Percentiles rank a stretch among this genome's conserved stretches.
Evolutionary conservation across 1,140 invertebrate species (phyloP).

Genomic region (Augochlora pura): DNA sequence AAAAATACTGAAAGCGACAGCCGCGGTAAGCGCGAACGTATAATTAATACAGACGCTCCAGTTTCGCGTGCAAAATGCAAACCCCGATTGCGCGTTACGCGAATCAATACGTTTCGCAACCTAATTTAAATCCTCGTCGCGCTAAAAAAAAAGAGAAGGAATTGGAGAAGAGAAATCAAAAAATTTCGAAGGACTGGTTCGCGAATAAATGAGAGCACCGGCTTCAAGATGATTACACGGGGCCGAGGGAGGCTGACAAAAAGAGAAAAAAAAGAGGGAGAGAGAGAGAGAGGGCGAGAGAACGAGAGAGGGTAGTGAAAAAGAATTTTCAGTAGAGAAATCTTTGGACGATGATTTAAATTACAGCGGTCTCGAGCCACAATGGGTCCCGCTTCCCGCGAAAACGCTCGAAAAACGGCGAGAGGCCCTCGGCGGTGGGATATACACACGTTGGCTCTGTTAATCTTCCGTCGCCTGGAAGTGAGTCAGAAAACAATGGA

Average conservation of each 20-base stretch:
- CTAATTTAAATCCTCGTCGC: no score
- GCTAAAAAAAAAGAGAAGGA: no score
- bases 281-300: not conserved
- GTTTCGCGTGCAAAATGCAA: not conserved
- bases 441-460: conserved; percentile 49
- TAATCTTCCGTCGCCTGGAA: conserved; percentile 58
- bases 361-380: conserved; percentile 38
- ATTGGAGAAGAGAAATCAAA: not conserved
- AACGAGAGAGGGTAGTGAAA: not conserved
- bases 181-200: conserved; percentile 1
- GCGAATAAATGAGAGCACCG: conserved; percentile 1
- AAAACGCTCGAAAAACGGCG: conserved; percentile 48
- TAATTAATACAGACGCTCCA: conserved; percentile 33
- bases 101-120: conserved; percentile 21
- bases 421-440: conserved; percentile 43
- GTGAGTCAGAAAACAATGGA: conserved; percentile 55
- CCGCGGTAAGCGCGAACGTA: not conserved
- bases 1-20: not conserved
- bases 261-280: no score
- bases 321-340: not conserved
- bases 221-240: conserved; percentile 16
- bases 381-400: conserved; percentile 36
- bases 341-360: conserved; percentile 40
- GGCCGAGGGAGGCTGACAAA: not conserved
- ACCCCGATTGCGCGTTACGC: conserved; percentile 4